A percentile compares a stretch with the other conserved stretches of the same genome.
Evolutionary conservation across 64 coral and sea anemone genomes (phyloP).

Genomic region (Platygyra sinensis): DNA sequence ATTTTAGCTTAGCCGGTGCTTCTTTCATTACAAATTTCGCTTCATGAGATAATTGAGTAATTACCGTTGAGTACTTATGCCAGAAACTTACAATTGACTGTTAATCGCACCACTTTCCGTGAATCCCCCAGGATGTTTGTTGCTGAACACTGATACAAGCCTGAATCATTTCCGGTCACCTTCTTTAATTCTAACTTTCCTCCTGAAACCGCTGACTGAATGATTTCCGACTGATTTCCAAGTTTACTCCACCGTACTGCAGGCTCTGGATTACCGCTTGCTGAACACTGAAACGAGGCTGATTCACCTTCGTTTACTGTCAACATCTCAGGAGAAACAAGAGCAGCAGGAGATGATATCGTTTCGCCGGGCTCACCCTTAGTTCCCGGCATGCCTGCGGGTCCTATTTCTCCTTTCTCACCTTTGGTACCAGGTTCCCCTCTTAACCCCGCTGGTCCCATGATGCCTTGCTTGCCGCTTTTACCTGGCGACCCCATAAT

Average conservation of each 20-base stretch:
- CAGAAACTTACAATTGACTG: slow-evolving; percentile 27
- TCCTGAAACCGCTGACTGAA: not conserved
- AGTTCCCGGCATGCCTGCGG: slow-evolving; percentile 23
- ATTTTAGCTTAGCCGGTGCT: too few relatives aligned
- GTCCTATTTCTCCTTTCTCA: slow-evolving; percentile 21
- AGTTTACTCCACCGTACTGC: slow-evolving; percentile 52
- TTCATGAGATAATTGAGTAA: too few relatives aligned
- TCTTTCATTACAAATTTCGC: too few relatives aligned
- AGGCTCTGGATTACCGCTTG: slow-evolving; percentile 64
- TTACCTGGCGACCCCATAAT: slow-evolving; percentile 34
- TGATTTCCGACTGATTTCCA: slow-evolving; percentile 1
- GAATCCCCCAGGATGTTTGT: slow-evolving; percentile 28
- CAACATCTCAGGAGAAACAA: slow-evolving; percentile 30
- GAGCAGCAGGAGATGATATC: slow-evolving; percentile 13
- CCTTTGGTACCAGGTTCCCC: slow-evolving; percentile 25
- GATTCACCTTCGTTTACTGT: slow-evolving; percentile 17
- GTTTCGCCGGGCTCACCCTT: slow-evolving; percentile 40
- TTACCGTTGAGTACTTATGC: too few relatives aligned
- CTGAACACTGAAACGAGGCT: slow-evolving; percentile 41
- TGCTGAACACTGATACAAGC: slow-evolving; percentile 40
- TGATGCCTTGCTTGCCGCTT: slow-evolving; percentile 29
- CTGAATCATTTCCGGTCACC: slow-evolving; percentile 17
- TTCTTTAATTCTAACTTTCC: slow-evolving; percentile 28
- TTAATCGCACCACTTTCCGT: not conserved
- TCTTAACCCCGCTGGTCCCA: not conserved